Evolutionary conservation across 2,797 vertebrate species (phyloP).

Genomic region (Ispidina picta): DNA sequence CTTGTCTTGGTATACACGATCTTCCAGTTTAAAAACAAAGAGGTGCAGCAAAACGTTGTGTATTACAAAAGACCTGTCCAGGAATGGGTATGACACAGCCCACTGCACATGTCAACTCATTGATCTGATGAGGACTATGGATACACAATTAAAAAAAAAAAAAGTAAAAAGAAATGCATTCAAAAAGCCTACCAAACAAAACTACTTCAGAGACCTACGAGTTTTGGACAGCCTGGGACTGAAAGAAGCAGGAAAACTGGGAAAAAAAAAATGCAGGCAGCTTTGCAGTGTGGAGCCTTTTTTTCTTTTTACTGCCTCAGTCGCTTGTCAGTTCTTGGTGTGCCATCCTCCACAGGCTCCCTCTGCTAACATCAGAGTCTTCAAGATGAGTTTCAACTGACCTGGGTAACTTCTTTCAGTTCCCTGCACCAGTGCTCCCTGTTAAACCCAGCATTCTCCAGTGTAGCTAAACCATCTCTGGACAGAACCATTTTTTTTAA

Average conservation of each 20-base stretch:
- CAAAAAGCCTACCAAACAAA: conserved; percentile 77
- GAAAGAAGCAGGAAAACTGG: conserved; percentile 73
- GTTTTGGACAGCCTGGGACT: conserved; percentile 67
- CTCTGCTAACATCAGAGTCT: conserved; percentile 61
- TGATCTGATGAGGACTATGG: conserved; percentile 70
- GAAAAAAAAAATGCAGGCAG: conserved; percentile 50
- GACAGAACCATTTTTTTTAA: conserved; percentile 72
- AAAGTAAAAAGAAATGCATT: conserved; percentile 8
- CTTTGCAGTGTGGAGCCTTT: conserved; percentile 65
- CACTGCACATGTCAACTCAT: conserved; percentile 34
- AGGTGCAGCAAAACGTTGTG: conserved; percentile 90
- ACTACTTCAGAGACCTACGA: conserved; percentile 64
- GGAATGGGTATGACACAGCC: conserved; percentile 95
- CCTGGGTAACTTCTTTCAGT: conserved; percentile 62
- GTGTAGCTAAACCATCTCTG: conserved; percentile 74
- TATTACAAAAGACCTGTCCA: conserved; percentile 98
- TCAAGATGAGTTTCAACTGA: conserved; percentile 62
- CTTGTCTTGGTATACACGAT: conserved; percentile 98
- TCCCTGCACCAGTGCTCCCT: conserved; percentile 69
- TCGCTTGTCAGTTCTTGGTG: conserved; percentile 35
- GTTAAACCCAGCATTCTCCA: conserved; percentile 80
- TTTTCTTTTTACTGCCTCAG: conserved; percentile 63
- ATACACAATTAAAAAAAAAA: not conserved
- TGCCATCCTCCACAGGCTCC: conserved; percentile 63
- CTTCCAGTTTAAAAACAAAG: conserved; percentile 99